phyloP scores from a whole-genome alignment of 2,888 invertebrate genomes.

The Beris chalybata region DNA sequence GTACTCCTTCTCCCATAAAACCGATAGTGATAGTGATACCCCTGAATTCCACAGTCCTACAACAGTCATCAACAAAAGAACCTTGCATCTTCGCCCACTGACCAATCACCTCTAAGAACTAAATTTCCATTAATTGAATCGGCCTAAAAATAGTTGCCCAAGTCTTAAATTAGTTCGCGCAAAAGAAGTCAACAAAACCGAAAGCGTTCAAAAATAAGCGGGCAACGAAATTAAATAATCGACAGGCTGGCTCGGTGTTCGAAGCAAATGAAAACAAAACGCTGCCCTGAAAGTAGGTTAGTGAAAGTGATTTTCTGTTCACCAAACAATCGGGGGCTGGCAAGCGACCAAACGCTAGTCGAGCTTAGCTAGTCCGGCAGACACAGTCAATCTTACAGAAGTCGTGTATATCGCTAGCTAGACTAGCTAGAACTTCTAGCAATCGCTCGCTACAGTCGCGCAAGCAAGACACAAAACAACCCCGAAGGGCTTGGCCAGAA shows the following conservation, averaged over 20 bases:
- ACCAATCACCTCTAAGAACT: neutral
- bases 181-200: slow-evolving; percentile 7
- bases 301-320: slow-evolving; percentile 27
- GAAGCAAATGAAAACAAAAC: slow-evolving; percentile 18
- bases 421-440: neutral
- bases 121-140: slow-evolving; percentile 9
- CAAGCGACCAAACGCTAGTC: slow-evolving; percentile 8
- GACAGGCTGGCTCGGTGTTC: neutral
- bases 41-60: too few species aligned
- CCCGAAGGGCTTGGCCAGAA: neutral
- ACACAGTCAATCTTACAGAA: neutral
- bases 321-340: slow-evolving; percentile 22
- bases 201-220: slow-evolving; percentile 20
- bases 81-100: too few species aligned
- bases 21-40: too few species aligned
- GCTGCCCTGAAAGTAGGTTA: slow-evolving; percentile 27
- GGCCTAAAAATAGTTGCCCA: slow-evolving; percentile 9
- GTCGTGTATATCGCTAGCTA: neutral
- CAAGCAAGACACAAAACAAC: neutral
- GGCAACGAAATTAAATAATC: slow-evolving; percentile 19
- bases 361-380: neutral
- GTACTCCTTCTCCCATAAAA: too few species aligned
- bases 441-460: neutral
- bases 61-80: too few species aligned
- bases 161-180: slow-evolving; percentile 8